These are phyloP conservation scores for Ceratitis capitata DNA, from an alignment of 1,140 invertebrate species.

Conservation along the genomic window DNA sequence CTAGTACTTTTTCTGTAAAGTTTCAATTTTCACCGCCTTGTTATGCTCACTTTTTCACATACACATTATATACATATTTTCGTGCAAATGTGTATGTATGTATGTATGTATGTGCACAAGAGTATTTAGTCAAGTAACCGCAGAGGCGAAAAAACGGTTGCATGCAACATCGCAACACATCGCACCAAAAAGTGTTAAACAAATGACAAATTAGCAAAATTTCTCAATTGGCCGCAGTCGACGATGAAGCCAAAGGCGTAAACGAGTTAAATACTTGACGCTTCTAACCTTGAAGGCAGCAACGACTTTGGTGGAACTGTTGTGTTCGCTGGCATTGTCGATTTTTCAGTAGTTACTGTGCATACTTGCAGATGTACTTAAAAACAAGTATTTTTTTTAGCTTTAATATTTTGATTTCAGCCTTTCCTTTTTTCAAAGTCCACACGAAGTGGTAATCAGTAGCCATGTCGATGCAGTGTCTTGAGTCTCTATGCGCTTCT, in stretches of 20 bases:
- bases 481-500: neutral
- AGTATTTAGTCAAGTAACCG: neutral
- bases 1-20: no score
- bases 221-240: neutral
- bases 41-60: neutral
- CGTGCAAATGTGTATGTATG: neutral
- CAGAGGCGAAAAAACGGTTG: neutral
- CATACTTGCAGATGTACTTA: neutral
- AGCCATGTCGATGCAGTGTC: neutral
- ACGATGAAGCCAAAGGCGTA: neutral
- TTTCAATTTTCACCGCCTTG: no score
- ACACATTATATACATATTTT: neutral
- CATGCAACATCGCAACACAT: constrained; percentile 23
- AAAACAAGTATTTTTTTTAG: neutral
- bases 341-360: neutral
- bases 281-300: constrained; percentile 3
- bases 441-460: neutral
- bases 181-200: constrained; percentile 12
- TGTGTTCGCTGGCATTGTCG: neutral
- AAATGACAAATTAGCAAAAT: constrained; percentile 11
- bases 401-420: neutral
- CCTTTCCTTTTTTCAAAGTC: neutral
- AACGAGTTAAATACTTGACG: constrained; percentile 13
- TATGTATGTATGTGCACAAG: neutral
- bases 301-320: neutral